Evolutionary conservation across 2,113 vertebrate species (phyloP).

Genomic region (Myrmophylax atrothorax): DNA sequence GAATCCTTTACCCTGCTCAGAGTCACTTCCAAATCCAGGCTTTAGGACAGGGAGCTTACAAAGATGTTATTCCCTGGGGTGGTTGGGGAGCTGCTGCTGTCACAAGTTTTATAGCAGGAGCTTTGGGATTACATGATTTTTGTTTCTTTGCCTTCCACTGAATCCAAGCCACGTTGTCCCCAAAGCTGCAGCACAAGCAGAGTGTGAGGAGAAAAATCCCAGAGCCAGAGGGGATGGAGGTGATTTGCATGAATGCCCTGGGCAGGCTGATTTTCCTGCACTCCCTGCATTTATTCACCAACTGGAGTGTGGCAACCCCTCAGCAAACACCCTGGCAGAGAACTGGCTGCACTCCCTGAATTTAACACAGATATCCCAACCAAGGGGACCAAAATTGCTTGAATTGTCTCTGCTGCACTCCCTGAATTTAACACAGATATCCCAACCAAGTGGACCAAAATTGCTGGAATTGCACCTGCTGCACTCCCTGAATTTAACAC

Average conservation of each 20-base stretch:
- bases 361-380: not conserved
- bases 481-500: not conserved
- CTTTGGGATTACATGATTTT: not conserved
- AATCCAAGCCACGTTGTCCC: not conserved
- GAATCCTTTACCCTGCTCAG: not conserved
- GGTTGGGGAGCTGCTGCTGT: not conserved
- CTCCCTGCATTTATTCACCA: not conserved
- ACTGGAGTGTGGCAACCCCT: not conserved
- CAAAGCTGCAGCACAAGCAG: not conserved
- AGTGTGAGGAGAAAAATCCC: not conserved
- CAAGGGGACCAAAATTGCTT: too few relatives aligned
- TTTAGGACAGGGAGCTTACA: not conserved
- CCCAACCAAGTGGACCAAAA: not conserved
- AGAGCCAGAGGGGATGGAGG: rapidly evolving
- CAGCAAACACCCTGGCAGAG: not conserved
- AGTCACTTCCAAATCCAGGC: not conserved
- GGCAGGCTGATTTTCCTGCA: not conserved
- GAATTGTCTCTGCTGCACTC: too few relatives aligned
- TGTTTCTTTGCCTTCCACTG: not conserved
- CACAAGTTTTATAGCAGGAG: not conserved
- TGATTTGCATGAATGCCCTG: not conserved
- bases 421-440: not conserved
- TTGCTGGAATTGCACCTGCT: not conserved
- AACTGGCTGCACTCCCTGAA: not conserved
- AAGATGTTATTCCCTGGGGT: not conserved